phyloP scores from a whole-genome alignment of 2,797 vertebrate genomes.

The Sebastes itinus region DNA sequence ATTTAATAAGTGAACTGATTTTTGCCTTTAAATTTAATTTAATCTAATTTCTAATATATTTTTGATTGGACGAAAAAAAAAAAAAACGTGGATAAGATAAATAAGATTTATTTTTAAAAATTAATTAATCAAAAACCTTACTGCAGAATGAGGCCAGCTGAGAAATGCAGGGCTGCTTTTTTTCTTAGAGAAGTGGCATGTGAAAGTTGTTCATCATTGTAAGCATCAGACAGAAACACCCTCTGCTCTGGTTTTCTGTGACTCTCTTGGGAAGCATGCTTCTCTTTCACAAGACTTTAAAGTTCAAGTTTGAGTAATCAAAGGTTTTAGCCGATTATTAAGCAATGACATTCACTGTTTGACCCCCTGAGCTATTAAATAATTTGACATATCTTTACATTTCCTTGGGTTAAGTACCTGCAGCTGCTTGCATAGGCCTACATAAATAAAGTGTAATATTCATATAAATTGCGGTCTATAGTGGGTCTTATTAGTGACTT shows the following conservation, averaged over 20 bases:
- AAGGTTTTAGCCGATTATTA: constrained; percentile 1
- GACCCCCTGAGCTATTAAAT: neutral
- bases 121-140: neutral
- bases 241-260: constrained; percentile 31
- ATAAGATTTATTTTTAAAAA: constrained; percentile 27
- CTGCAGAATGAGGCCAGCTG: constrained; percentile 33
- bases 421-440: neutral
- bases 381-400: neutral
- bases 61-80: neutral
- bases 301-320: constrained; percentile 1
- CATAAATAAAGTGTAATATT: neutral
- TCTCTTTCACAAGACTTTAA: neutral
- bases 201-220: constrained; percentile 38
- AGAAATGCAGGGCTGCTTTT: neutral
- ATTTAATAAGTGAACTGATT: neutral
- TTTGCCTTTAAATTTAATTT: neutral
- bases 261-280: neutral
- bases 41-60: neutral
- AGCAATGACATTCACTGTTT: neutral
- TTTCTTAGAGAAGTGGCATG: neutral
- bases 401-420: neutral
- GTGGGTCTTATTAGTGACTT: neutral
- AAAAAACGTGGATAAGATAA: neutral
- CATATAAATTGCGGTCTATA: neutral
- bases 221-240: constrained; percentile 19